Conservation (phyloP, 2,888 invertebrate species). For the Drosophila tripunctata region DNA sequence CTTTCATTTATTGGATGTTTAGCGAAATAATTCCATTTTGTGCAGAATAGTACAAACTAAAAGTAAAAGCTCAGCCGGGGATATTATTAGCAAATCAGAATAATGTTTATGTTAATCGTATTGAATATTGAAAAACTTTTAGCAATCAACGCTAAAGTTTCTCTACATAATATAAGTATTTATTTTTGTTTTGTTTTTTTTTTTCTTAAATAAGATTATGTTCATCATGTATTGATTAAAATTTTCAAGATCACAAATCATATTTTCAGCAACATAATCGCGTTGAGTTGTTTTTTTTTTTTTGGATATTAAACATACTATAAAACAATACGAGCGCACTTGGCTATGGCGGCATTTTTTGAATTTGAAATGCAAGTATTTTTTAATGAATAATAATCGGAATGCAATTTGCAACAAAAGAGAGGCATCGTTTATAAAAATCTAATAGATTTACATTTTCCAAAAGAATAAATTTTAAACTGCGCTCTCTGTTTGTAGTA, state of each 20-base stretch:
- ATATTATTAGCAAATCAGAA: conserved; percentile 19
- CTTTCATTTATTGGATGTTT: neutral
- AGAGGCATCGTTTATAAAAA: no score
- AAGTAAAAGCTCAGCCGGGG: neutral
- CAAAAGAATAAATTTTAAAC: neutral
- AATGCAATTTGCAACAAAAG: conserved; percentile 10
- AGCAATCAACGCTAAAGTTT: conserved; percentile 73
- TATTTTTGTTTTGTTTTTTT: conserved; percentile 24
- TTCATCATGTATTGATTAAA: conserved; percentile 68
- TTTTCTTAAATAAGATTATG: conserved; percentile 53
- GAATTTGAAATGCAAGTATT: neutral
- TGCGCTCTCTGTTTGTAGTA: conserved; percentile 9
- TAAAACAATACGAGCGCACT: conserved; percentile 25
- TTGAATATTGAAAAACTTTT: conserved; percentile 56
- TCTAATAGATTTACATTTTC: neutral
- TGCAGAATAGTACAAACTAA: neutral
- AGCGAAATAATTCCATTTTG: neutral
- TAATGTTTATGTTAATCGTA: neutral
- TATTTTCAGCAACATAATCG: conserved; percentile 64
- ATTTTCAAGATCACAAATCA: conserved; percentile 76
- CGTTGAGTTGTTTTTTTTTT: conserved; percentile 29
- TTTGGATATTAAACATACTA: conserved; percentile 19
- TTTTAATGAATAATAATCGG: neutral
- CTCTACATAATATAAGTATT: conserved; percentile 50
- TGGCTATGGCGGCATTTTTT: conserved; percentile 12